These are phyloP conservation scores for Dryoscopus gambensis DNA, from an alignment of 2,113 vertebrate genomes.

Conservation along the genomic window DNA sequence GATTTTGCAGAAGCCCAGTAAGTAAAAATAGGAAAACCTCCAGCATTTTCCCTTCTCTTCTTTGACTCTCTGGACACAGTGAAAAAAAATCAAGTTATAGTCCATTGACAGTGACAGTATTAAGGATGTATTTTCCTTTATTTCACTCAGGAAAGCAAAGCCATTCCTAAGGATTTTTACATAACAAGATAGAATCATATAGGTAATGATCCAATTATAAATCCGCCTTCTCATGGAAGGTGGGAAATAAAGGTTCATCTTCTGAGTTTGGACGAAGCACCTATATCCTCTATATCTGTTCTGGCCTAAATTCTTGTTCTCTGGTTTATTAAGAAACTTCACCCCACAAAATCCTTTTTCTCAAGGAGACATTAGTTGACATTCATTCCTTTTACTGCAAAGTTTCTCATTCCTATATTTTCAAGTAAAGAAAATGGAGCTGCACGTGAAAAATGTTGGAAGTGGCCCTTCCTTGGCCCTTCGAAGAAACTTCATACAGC, in stretches of 20 bases:
- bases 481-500: neutral
- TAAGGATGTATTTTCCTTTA: neutral
- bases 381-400: neutral
- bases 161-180: neutral
- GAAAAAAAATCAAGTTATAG: neutral
- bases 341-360: neutral
- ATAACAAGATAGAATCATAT: neutral
- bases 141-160: neutral
- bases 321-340: neutral
- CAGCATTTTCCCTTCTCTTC: neutral
- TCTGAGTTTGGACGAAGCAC: neutral
- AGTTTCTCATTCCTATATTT: neutral
- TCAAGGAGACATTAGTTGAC: neutral
- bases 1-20: neutral
- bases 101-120: neutral
- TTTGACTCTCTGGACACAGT: neutral
- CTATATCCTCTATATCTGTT: neutral
- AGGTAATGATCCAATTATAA: neutral
- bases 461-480: neutral
- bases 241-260: neutral
- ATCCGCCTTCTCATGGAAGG: neutral
- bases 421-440: neutral
- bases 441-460: neutral
- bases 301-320: neutral
- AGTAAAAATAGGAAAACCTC: neutral